phyloP scores from a whole-genome alignment of 2,113 vertebrate species.

The Chionomys nivalis region DNA sequence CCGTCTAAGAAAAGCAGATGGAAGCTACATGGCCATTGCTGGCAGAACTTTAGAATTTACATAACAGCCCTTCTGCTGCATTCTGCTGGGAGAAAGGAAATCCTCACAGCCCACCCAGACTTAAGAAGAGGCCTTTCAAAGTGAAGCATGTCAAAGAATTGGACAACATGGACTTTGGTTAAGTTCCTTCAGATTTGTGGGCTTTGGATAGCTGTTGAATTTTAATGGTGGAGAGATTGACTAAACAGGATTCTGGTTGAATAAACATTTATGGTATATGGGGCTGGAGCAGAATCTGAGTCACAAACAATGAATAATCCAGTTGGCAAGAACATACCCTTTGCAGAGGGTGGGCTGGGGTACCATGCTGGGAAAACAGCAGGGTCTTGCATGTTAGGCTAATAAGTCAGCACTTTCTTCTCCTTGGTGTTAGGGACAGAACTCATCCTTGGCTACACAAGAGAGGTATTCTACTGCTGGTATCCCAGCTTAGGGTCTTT shows the following conservation, averaged over 20 bases:
- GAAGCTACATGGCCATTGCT: not conserved
- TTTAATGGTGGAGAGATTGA: not conserved
- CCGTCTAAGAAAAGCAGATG: not conserved
- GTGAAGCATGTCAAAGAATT: not conserved
- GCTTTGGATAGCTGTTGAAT: constrained; percentile 5
- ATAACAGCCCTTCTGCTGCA: not conserved
- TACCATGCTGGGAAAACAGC: not conserved
- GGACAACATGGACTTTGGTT: constrained; percentile 9
- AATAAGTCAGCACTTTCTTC: not conserved
- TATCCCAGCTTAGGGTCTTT: not conserved
- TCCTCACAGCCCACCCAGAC: not conserved
- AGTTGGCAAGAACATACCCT: not conserved
- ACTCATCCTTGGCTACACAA: not conserved
- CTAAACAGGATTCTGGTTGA: not conserved
- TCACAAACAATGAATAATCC: constrained; percentile 46
- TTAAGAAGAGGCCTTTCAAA: not conserved
- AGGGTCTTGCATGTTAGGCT: not conserved
- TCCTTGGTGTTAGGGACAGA: not conserved
- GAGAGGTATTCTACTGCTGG: not conserved
- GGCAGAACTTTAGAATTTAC: not conserved
- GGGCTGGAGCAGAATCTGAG: not conserved
- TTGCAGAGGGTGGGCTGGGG: not conserved
- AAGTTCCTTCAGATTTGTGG: not conserved
- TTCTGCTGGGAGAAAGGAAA: not conserved
- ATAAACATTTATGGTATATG: not conserved